phyloP scores from a whole-genome alignment of 2,888 invertebrate genomes.

The Ophion slaviceki region DNA sequence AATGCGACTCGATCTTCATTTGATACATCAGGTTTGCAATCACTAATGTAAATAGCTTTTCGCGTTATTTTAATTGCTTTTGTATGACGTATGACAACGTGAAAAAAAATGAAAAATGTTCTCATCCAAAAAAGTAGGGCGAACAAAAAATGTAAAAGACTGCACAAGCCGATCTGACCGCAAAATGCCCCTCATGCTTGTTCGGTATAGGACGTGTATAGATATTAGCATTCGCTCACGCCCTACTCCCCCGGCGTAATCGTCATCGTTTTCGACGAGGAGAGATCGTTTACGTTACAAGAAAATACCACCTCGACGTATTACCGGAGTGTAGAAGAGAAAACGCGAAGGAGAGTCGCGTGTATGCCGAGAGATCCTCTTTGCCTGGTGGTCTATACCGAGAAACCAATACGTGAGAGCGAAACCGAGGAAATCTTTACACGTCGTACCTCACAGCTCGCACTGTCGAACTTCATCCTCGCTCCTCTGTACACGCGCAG shows the following conservation, averaged over 20 bases:
- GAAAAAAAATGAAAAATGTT: not conserved
- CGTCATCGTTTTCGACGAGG: conserved; percentile 55
- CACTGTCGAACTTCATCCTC: conserved; percentile 55
- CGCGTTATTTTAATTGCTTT: not conserved
- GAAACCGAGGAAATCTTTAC: conserved; percentile 59
- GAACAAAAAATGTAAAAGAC: not conserved
- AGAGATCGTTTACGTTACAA: conserved; percentile 50
- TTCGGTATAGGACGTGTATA: not conserved
- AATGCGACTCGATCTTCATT: not conserved
- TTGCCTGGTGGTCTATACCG: conserved; percentile 49
- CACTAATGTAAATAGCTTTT: not conserved
- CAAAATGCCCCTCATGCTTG: not conserved
- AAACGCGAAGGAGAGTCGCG: conserved; percentile 58
- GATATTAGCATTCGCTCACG: not conserved
- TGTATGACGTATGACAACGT: not conserved
- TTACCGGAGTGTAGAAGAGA: conserved; percentile 44
- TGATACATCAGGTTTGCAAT: too few relatives aligned
- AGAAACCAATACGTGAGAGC: conserved; percentile 54
- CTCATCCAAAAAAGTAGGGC: not conserved
- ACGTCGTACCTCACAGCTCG: conserved; percentile 51
- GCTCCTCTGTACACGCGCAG: conserved; percentile 31
- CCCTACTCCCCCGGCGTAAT: conserved; percentile 50
- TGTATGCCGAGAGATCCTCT: conserved; percentile 46
- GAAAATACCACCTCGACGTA: conserved; percentile 51
- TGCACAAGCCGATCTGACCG: not conserved